phyloP scores from a whole-genome alignment of 2,888 invertebrate species.

The Alloplasta piceator region DNA sequence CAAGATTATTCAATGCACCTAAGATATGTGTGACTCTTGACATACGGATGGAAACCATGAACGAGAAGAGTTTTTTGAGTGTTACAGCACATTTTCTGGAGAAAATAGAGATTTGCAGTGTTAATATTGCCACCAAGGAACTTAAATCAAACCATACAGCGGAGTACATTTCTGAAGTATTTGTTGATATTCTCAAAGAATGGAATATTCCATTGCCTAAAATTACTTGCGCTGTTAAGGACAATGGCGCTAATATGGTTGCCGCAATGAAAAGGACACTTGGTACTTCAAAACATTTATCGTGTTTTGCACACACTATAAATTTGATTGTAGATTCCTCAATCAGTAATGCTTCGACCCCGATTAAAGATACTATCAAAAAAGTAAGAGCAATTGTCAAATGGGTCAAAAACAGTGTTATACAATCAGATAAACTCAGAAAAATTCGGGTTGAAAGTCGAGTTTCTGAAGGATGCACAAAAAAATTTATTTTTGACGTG shows the following conservation, averaged over 20 bases:
- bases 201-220: neutral
- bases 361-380: neutral
- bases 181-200: neutral
- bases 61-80: conserved; percentile 5
- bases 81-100: neutral
- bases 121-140: neutral
- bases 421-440: neutral
- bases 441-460: neutral
- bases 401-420: neutral
- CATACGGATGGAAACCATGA: conserved; percentile 9
- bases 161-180: neutral
- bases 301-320: conserved; percentile 10
- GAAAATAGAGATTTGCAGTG: neutral
- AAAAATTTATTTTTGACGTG: neutral
- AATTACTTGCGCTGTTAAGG: neutral
- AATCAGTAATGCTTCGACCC: neutral
- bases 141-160: neutral
- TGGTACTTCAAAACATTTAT: neutral
- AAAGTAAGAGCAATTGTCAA: neutral
- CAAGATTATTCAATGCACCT: neutral
- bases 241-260: neutral
- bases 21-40: neutral
- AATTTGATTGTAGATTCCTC: neutral
- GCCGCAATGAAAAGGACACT: neutral
- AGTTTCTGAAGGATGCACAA: neutral